These are phyloP conservation scores for Lichenostomus cassidix DNA, from an alignment of 2,113 vertebrate species.

Conservation along the genomic window DNA sequence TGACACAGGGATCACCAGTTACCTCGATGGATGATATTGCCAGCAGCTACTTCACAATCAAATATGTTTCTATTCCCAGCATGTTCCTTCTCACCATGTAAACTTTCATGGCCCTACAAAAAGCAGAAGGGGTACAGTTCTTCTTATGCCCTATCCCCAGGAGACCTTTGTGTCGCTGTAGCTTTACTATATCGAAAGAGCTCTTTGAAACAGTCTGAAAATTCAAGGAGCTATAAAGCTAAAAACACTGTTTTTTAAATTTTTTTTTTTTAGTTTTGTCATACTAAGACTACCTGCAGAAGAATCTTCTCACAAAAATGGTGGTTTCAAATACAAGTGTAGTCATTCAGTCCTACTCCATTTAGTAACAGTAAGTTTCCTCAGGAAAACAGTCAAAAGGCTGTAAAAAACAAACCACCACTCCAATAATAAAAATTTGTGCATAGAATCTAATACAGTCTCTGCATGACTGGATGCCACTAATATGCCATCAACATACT, in stretches of 20 bases:
- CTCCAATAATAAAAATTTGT: slow-evolving; percentile 46
- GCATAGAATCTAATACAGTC: slow-evolving; percentile 64
- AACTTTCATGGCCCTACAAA: slow-evolving; percentile 2
- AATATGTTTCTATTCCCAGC: not conserved
- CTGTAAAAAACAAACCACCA: slow-evolving; percentile 58
- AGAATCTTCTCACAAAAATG: slow-evolving; percentile 26
- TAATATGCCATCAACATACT: slow-evolving; percentile 48
- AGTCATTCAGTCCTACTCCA: slow-evolving; percentile 20
- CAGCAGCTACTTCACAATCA: slow-evolving; percentile 8
- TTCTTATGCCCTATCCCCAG: not conserved
- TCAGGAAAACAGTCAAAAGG: slow-evolving; percentile 49
- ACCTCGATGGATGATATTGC: not conserved
- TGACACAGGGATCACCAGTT: not conserved
- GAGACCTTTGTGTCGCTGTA: slow-evolving; percentile 30
- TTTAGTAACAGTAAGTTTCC: slow-evolving; percentile 49
- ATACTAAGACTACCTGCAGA: slow-evolving; percentile 9
- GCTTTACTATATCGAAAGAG: slow-evolving; percentile 11
- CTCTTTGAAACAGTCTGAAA: slow-evolving; percentile 55
- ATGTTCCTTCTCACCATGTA: slow-evolving; percentile 22
- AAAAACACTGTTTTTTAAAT: not conserved
- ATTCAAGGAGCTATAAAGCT: slow-evolving; percentile 61
- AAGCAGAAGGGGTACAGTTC: slow-evolving; percentile 23
- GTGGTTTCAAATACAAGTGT: slow-evolving; percentile 40
- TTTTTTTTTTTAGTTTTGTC: not conserved
- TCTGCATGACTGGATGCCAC: slow-evolving; percentile 50